Evolutionary conservation across 2,113 vertebrate species (phyloP), one percentile per base, ranked within the genome.

Genomic region (Climacteris rufus): DNA sequence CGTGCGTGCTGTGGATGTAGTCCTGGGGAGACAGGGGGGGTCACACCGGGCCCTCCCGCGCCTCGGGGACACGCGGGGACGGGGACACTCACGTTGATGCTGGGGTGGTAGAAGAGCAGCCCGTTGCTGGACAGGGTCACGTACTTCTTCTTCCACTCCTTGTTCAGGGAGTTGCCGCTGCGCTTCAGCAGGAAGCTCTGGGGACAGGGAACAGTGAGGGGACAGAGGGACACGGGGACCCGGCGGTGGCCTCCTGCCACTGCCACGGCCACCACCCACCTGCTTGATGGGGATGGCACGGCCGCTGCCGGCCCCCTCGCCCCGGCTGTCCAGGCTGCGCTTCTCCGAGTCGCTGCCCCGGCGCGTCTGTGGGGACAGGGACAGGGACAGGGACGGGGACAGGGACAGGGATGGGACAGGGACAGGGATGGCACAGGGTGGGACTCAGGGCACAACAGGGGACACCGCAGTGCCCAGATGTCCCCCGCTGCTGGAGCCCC

Each of bases 71-170:
- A 0, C 8, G 0, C 1, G 22, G 59, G 59, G 25, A 6, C 2
- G 2, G 45, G 39, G 75, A 13, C 76, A 93, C 99, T 99, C 98
- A 99, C 99, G 7, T 98, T 99, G 97, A 98, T 96, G 98, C 98
- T 99, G 94, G 99, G 99, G 97, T 99, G 99, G 94, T 99, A 99
- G 63, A 98, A 98, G 63, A 99, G 97, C 39, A 99, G 98, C 79
- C 99, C 99, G 0, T 99, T 99, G 97, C 98, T 99, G 88, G 98
- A 98, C 92, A 99, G 94, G 5, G 99, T 99, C 66, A 99, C 99
- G 2, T 98, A 99, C 70, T 99, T 99, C 98, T 99, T 99, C 98
- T 99, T 99, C 99, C 99, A 99, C 94, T 99, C 99, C 97, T 99
- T 99, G 93, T 99, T 99, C 95, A 99, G 98, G 81, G 99, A 99